Conservation (phyloP, 2,888 invertebrate species). For the Limenitis camilla region DNA sequence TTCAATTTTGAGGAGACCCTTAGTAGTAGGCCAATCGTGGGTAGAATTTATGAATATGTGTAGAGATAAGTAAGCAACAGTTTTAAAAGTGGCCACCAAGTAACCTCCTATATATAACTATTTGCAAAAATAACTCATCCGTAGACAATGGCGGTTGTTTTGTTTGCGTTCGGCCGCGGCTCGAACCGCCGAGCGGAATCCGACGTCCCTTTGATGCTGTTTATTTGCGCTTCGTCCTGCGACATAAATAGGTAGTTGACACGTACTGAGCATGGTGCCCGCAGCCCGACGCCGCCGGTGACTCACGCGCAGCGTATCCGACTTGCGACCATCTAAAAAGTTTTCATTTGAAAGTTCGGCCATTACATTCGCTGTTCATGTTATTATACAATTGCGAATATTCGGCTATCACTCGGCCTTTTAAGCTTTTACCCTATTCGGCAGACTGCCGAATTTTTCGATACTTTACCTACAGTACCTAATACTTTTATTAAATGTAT, state of each 20-base stretch:
- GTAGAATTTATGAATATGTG: background rate
- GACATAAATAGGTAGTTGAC: slow-evolving; percentile 73
- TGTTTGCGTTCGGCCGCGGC: slow-evolving; percentile 49
- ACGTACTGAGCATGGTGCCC: slow-evolving; percentile 62
- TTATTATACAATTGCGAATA: too few relatives aligned
- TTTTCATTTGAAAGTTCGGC: too few relatives aligned
- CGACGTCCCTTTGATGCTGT: slow-evolving; percentile 70
- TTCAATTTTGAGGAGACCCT: background rate
- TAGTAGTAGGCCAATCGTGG: background rate
- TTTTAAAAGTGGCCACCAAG: slow-evolving; percentile 7
- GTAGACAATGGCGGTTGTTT: slow-evolving; percentile 70
- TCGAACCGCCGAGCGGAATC: slow-evolving; percentile 52
- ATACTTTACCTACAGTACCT: too few relatives aligned
- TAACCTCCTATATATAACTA: slow-evolving; percentile 40
- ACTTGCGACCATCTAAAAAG: slow-evolving; percentile 28
- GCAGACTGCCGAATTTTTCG: too few relatives aligned
- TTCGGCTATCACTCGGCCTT: too few relatives aligned
- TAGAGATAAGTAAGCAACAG: slow-evolving; percentile 17
- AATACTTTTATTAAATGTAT: too few relatives aligned
- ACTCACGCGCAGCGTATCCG: slow-evolving; percentile 52
- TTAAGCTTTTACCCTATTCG: too few relatives aligned
- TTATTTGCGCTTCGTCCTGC: slow-evolving; percentile 71
- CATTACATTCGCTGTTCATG: too few relatives aligned
- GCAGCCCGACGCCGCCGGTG: slow-evolving; percentile 58
- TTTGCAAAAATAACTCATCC: slow-evolving; percentile 69